Evolutionary conservation across 2,113 vertebrate species (phyloP), one percentile per base, ranked within the genome.

Genomic region (Ceyx margarethae): DNA sequence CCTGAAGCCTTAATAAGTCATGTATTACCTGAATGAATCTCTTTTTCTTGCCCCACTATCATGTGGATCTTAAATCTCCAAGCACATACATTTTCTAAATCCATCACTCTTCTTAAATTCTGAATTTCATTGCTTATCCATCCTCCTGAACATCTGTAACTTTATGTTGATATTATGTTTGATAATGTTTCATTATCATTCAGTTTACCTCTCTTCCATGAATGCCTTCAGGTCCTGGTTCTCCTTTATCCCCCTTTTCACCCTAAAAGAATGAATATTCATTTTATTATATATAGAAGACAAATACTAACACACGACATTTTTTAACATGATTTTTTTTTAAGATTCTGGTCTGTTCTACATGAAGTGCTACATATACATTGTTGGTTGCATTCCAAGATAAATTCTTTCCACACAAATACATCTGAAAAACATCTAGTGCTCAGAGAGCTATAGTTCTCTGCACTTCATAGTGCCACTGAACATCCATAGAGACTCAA

Each of bases 231-330:
- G 93, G 84, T 90, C 98, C 98, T 64, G 71, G 91, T 81, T 98
- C 96, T 95, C 98, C 98, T 89, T 93, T 96, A 68, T 96, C 95
- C 95, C 98, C 97, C 66, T 97, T 97, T 96, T 98, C 98, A 94
- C 97, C 98, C 98, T 98, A 71, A 85, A 84, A 94, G 95, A 94
- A 85, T 15, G 58, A 96, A 92, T 46, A 80, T 80, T 88, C 80
- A 69, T 91, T 82, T 95, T 84, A 81, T 62, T 85, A 77, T n/a
- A 18, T 33, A 23, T 14, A 72, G 14, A 73, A 58, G 22, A 33
- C 12, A 91, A 81, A 78, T 57, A 85, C 5, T 57, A 87, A 86
- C 13, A 11, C 15, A 58, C 13, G 6, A 66, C 15, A 42, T 11
- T 43, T 31, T 81, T 56, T 15, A 82, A 53, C 6, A 86, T 26